Conservation (phyloP, 2,797 vertebrate genomes). For the Balearica regulorum region DNA sequence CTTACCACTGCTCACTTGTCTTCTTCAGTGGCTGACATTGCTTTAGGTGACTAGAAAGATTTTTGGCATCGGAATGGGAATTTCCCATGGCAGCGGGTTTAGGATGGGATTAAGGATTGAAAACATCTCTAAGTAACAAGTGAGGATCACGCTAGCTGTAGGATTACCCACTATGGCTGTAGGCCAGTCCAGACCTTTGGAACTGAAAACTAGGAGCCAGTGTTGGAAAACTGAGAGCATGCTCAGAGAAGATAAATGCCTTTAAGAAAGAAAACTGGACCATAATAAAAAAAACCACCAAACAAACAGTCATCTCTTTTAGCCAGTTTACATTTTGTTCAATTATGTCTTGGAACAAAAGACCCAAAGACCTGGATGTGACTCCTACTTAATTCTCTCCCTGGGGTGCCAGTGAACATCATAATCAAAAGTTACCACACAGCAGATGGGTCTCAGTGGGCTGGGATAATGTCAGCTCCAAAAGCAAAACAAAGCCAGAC, state of each 20-base stretch:
- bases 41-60: background rate
- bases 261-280: background rate
- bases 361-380: background rate
- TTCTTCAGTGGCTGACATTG: rapidly evolving
- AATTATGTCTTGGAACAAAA: background rate
- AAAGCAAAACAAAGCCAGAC: background rate
- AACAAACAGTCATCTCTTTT: background rate
- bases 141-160: background rate
- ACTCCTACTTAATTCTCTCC: background rate
- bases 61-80: background rate
- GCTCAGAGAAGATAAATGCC: background rate
- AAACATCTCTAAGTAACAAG: background rate
- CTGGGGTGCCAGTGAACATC: background rate
- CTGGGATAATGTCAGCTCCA: background rate
- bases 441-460: background rate
- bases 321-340: background rate
- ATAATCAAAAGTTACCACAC: background rate
- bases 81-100: background rate
- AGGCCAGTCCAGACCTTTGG: background rate
- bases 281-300: background rate
- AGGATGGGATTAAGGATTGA: background rate
- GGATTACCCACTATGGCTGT: background rate
- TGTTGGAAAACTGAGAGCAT: background rate
- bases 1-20: background rate
- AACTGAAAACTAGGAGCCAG: background rate